Percentiles rank a stretch among this genome's conserved stretches.
These are phyloP conservation scores for Stratiolaelaps scimitus DNA, from an alignment of 1,140 invertebrate genomes.

Conservation along the genomic window DNA sequence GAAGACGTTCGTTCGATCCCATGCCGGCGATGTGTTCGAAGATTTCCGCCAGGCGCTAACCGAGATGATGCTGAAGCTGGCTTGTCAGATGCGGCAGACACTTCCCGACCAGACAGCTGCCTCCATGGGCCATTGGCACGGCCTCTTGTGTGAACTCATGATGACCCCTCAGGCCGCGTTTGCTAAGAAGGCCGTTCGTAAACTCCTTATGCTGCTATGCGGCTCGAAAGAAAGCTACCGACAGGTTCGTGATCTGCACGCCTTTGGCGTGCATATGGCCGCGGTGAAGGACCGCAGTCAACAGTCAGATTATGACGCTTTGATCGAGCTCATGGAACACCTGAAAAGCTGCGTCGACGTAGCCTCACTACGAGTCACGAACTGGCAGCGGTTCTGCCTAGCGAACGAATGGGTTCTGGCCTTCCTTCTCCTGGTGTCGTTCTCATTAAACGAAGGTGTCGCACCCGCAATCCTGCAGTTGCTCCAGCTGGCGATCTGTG, in stretches of 20 bases:
- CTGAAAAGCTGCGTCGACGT: conserved; percentile 86
- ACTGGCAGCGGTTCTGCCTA: conserved; percentile 86
- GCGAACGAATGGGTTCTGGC: conserved; percentile 55
- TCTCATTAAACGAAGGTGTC: conserved; percentile 79
- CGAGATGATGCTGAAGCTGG: conserved; percentile 81
- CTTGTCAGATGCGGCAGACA: conserved; percentile 71
- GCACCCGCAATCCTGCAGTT: conserved; percentile 78
- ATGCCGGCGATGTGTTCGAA: conserved; percentile 81
- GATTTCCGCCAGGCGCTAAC: conserved; percentile 82
- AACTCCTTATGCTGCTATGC: conserved; percentile 80
- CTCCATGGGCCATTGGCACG: conserved; percentile 54
- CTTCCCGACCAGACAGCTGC: conserved; percentile 35
- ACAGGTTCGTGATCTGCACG: conserved; percentile 79
- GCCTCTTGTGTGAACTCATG: conserved; percentile 86
- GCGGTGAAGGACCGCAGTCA: conserved; percentile 45
- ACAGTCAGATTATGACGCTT: conserved; percentile 39
- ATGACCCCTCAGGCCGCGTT: conserved; percentile 57
- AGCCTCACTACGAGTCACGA: conserved; percentile 70
- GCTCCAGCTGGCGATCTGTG: conserved; percentile 69
- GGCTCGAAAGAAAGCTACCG: conserved; percentile 72
- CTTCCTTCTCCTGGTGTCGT: conserved; percentile 63
- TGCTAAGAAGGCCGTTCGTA: conserved; percentile 57
- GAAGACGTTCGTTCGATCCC: conserved; percentile 77
- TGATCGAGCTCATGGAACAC: conserved; percentile 86
- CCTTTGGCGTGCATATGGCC: conserved; percentile 45